Percentiles rank a stretch among this genome's conserved stretches.
Evolutionary conservation across 1,140 invertebrate species (phyloP).

Genomic region (Eueides isabella): DNA sequence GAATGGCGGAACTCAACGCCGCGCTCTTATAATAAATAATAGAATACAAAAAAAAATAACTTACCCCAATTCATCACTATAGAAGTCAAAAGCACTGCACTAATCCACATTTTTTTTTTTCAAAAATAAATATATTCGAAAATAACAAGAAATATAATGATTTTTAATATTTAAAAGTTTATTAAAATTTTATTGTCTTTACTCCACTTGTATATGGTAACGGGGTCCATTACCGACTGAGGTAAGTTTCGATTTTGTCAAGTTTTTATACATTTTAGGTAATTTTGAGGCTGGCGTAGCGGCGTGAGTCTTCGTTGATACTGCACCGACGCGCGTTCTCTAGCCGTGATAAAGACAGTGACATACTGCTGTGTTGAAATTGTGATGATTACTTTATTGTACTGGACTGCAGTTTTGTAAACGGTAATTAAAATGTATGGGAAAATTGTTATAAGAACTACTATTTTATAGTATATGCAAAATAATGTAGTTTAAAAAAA

Average conservation of each 20-base stretch:
- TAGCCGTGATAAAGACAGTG: conserved; percentile 28
- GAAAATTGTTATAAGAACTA: no score
- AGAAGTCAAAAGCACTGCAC: conserved; percentile 24
- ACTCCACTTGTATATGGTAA: neutral
- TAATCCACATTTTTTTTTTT: conserved; percentile 25
- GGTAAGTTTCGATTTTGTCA: conserved; percentile 10
- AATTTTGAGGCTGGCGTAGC: conserved; percentile 12
- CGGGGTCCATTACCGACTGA: conserved; percentile 29
- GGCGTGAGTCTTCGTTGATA: conserved; percentile 7
- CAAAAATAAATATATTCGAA: neutral
- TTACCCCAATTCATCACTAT: conserved; percentile 23
- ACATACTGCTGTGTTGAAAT: conserved; percentile 13
- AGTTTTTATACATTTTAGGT: conserved; percentile 39
- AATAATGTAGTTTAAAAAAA: no score
- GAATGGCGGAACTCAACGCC: no score
- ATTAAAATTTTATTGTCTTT: neutral
- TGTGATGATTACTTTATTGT: neutral
- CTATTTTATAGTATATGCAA: no score
- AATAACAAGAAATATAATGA: neutral
- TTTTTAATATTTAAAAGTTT: neutral
- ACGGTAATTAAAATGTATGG: no score
- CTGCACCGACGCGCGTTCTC: conserved; percentile 32
- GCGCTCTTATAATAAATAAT: neutral
- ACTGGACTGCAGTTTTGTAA: neutral
- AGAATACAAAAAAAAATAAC: conserved; percentile 1